Percentiles rank a stretch among this genome's conserved stretches.
Conservation (phyloP, 1,140 invertebrate species). For the Matsumurasca onukii region DNA sequence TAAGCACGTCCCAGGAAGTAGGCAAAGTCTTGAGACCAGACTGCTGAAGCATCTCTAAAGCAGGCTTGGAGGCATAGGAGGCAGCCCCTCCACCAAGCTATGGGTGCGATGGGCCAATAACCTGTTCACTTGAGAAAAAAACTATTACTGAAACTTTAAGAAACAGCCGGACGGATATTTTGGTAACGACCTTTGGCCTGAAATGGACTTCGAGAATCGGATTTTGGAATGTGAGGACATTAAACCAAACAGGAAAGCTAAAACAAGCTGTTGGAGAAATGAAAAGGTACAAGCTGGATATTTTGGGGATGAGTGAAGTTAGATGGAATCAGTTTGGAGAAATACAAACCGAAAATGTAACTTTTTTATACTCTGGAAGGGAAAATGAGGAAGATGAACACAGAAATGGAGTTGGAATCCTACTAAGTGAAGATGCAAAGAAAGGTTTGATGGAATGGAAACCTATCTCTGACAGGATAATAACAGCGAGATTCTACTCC, state of each 20-base stretch:
- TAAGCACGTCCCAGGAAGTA: neutral
- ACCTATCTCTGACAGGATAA: conserved; percentile 28
- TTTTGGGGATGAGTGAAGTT: conserved; percentile 8
- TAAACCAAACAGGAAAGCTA: neutral
- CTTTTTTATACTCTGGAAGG: conserved; percentile 16
- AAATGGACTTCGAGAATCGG: neutral
- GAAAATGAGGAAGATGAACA: conserved; percentile 2
- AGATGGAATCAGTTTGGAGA: conserved; percentile 18
- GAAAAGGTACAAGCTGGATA: neutral
- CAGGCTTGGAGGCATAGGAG: neutral
- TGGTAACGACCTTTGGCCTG: neutral
- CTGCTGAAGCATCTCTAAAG: neutral
- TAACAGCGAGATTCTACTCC: conserved; percentile 28
- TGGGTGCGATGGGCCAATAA: conserved; percentile 3
- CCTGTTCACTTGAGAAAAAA: neutral
- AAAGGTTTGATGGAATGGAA: conserved; percentile 22
- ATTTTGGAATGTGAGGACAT: neutral
- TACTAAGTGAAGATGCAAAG: conserved; percentile 8
- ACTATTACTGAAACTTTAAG: neutral
- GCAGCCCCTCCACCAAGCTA: neutral
- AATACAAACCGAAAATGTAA: conserved; percentile 1
- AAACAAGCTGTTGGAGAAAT: neutral
- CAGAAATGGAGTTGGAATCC: conserved; percentile 11
- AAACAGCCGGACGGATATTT: neutral
- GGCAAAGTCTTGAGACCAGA: neutral